Evolutionary conservation across 2,113 vertebrate species (phyloP), one percentile per base, ranked within the genome.

Genomic region (Lethenteron reissneri): DNA sequence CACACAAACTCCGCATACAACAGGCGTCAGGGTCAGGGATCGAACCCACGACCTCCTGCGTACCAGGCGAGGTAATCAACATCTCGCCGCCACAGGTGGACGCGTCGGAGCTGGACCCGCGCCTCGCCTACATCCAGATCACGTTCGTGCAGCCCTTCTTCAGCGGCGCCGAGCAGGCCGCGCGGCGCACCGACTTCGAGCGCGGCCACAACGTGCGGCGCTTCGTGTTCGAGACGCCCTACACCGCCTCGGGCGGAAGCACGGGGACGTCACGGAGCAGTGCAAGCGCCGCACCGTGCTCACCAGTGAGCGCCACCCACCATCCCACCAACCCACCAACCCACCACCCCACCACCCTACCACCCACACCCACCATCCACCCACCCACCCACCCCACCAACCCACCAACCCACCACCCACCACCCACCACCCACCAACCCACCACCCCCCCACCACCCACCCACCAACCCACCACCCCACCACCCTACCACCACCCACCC

Each of bases 181-280:
- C 95, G 7, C 83, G 90, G 8, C 86, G 82, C 82, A 97, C 92
- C 0, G 94, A 99, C 75, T 96, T 97, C 1, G 94, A 97, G 76
- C 84, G 84, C 75, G 90, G 97, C 73, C 92, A 97, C 82, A 97
- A 99, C 78, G 88, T 97, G 82, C 86, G 81, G 71, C 89, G 84
- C 64, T 99, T 97, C 14, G 91, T 96, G 59, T 99, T 97, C 1
- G 94, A 99, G 80, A 97, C 94, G 0, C 94, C 94, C 0, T 99
- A 97, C 78, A 99, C 94, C 0, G 81, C 90, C 57, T 92, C 89
- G 0, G 94, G 56, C 95, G 89, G 77, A 99, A 99, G 75, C 94
- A 97, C 0, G 94, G 94, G 0, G 91, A 94, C 0, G 94, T 99
- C 70, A 89, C 94, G 21, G 91, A 99, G 78, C 94, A 99, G 78